phyloP scores from a whole-genome alignment of 2,888 invertebrate species.

The Cosmorhoe ocellata region DNA sequence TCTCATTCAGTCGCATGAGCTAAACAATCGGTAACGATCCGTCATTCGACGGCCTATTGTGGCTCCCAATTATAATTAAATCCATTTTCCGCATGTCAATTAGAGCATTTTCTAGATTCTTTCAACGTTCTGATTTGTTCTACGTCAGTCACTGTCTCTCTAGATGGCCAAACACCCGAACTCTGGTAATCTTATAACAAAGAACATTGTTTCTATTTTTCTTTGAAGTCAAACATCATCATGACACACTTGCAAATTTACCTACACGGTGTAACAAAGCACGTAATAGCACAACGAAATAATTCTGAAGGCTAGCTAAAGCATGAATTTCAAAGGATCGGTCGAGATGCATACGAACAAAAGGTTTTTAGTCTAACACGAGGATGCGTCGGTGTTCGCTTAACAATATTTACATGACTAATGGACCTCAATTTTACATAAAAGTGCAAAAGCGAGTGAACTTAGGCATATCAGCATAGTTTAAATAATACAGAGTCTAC shows the following conservation, averaged over 20 bases:
- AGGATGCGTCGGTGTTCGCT: slow-evolving; percentile 55
- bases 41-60: slow-evolving; percentile 68
- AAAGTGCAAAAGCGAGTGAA: slow-evolving; percentile 77
- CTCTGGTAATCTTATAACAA: no score
- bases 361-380: slow-evolving; percentile 40
- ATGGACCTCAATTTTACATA: slow-evolving; percentile 74
- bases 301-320: slow-evolving; percentile 12
- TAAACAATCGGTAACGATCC: slow-evolving; percentile 63
- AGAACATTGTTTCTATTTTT: no score
- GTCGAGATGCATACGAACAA: slow-evolving; percentile 39
- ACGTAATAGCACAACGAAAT: slow-evolving; percentile 1
- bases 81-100: slow-evolving; percentile 54
- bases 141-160: no score
- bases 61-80: slow-evolving; percentile 62
- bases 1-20: slow-evolving; percentile 61
- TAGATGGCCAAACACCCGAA: no score
- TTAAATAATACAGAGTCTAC: slow-evolving; percentile 2
- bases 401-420: slow-evolving; percentile 79
- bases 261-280: no score
- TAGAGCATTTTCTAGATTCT: slow-evolving; percentile 36
- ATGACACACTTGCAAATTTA: no score
- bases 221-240: no score
- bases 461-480: slow-evolving; percentile 55
- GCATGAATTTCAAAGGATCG: slow-evolving; percentile 26
- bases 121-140: no score